Conservation (phyloP, 2,888 invertebrate genomes). For the Agonopterix heracliana region DNA sequence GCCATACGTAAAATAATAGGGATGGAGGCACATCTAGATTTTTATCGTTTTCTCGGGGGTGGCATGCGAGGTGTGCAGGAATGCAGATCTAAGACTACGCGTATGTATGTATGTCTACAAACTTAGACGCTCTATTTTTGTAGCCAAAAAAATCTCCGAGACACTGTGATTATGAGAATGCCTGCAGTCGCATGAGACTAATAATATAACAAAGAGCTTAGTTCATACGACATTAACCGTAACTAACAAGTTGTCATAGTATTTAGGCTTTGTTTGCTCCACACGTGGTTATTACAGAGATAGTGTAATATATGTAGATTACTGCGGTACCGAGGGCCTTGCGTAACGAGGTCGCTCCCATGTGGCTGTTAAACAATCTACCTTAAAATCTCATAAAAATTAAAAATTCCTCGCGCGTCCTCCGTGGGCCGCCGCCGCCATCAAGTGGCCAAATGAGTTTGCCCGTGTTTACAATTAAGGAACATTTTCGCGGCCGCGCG, state of each 20-base stretch:
- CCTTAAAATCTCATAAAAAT: conserved; percentile 34
- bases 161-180: too few relatives aligned
- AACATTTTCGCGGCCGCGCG: conserved; percentile 21
- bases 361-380: conserved; percentile 12
- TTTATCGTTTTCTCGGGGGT: too few relatives aligned
- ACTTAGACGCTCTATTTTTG: too few relatives aligned
- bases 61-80: too few relatives aligned
- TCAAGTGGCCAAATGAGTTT: conserved; percentile 54
- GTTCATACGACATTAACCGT: neutral
- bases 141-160: too few relatives aligned
- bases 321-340: neutral
- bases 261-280: neutral
- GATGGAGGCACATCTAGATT: too few relatives aligned
- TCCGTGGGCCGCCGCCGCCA: conserved; percentile 24
- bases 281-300: neutral
- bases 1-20: too few relatives aligned
- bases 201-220: neutral
- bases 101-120: too few relatives aligned
- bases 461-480: conserved; percentile 49
- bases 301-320: neutral
- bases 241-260: neutral
- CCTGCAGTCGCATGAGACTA: too few relatives aligned
- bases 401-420: conserved; percentile 44
- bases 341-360: conserved; percentile 2
- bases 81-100: too few relatives aligned